These are phyloP conservation scores for Calameuta pallipes DNA, from an alignment of 2,888 invertebrate genomes.

Conservation along the genomic window DNA sequence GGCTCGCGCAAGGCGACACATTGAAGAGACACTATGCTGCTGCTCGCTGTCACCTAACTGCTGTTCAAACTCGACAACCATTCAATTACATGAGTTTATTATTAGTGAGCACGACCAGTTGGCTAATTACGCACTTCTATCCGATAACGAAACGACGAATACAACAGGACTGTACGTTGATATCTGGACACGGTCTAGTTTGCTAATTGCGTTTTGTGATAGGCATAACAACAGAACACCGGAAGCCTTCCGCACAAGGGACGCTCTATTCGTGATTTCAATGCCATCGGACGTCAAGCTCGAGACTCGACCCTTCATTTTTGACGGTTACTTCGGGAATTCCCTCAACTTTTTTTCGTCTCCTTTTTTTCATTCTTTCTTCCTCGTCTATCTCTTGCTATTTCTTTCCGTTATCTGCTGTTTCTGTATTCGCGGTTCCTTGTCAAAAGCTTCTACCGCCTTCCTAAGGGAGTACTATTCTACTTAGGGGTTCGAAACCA, in stretches of 20 bases:
- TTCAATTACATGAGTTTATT: conserved; percentile 52
- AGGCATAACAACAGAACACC: background rate
- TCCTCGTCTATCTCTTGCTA: conserved; percentile 21
- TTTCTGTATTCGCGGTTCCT: background rate
- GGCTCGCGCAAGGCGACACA: conserved; percentile 3
- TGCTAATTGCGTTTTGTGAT: conserved; percentile 30
- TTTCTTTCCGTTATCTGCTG: conserved; percentile 4
- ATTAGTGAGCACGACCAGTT: conserved; percentile 41
- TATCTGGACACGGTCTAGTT: conserved; percentile 43
- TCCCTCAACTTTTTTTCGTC: background rate
- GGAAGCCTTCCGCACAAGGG: background rate
- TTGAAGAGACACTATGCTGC: background rate
- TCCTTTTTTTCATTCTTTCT: conserved; percentile 11
- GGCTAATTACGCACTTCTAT: conserved; percentile 36
- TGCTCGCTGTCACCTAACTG: background rate
- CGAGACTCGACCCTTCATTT: background rate
- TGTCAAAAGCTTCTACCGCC: background rate
- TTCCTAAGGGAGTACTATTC: conserved; percentile 4
- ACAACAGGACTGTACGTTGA: conserved; percentile 39
- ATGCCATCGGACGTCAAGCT: background rate
- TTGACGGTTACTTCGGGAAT: background rate
- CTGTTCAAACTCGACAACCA: conserved; percentile 22
- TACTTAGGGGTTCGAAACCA: background rate
- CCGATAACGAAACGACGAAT: conserved; percentile 29
- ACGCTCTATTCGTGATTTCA: background rate